These are phyloP conservation scores for Strix aluco DNA, from an alignment of 2,113 vertebrate genomes.

Conservation along the genomic window DNA sequence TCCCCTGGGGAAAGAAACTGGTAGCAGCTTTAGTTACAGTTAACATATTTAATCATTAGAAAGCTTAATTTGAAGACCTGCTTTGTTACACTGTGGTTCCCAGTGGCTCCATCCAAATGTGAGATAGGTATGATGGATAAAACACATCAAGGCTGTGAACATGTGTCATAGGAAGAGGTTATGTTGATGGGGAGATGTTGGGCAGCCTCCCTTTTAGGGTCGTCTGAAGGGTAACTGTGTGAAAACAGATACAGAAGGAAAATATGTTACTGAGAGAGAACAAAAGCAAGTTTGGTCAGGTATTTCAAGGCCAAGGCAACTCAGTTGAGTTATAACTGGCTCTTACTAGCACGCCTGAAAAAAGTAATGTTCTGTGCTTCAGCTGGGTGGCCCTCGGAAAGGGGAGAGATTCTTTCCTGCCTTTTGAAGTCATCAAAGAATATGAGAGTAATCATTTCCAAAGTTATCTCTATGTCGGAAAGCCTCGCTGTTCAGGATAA, in stretches of 20 bases:
- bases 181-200: neutral
- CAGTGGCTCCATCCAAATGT: neutral
- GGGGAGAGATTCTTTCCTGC: slow-evolving; percentile 71
- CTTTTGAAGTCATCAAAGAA: slow-evolving; percentile 70
- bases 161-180: neutral
- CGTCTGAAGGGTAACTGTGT: neutral
- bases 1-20: neutral
- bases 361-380: slow-evolving; percentile 35
- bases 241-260: neutral
- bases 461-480: slow-evolving; percentile 53
- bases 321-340: slow-evolving; percentile 64
- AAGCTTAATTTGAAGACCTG: slow-evolving; percentile 23
- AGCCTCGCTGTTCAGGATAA: slow-evolving; percentile 54
- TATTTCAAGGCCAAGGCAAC: slow-evolving; percentile 53
- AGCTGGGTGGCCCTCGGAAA: slow-evolving; percentile 55
- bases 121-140: neutral
- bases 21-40: slow-evolving; percentile 46
- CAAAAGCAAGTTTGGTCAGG: slow-evolving; percentile 28
- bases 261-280: slow-evolving; percentile 21
- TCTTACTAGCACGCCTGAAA: slow-evolving; percentile 58
- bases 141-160: neutral
- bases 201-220: neutral
- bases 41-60: slow-evolving; percentile 29
- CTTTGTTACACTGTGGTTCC: slow-evolving; percentile 9
- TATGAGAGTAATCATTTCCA: slow-evolving; percentile 60